Conservation (phyloP, 2,888 invertebrate species). For the Fragum sueziense region DNA sequence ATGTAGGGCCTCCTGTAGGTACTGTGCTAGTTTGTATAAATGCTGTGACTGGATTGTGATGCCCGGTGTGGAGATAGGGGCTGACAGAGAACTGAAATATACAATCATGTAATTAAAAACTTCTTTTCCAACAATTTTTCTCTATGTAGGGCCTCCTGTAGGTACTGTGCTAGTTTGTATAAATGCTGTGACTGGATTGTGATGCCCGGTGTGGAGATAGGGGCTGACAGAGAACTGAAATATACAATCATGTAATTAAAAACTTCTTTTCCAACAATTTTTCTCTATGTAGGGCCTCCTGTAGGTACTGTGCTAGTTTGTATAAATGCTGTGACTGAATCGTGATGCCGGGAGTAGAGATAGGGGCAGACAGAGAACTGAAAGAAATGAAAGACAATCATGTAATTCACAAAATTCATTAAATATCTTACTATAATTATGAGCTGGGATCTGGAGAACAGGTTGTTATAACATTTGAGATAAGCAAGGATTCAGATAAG, state of each 20-base stretch:
- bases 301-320: conserved; percentile 93
- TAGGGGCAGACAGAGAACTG: no score
- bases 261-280: conserved; percentile 93
- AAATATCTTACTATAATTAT: no score
- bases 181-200: conserved; percentile 91
- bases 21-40: no score
- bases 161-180: conserved; percentile 95
- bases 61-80: conserved; percentile 58
- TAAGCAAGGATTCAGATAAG: no score
- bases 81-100: conserved; percentile 10
- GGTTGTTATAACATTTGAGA: no score
- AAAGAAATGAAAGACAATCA: no score
- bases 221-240: conserved; percentile 17
- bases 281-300: conserved; percentile 93
- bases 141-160: conserved; percentile 91
- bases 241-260: no score
- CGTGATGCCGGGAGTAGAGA: no score
- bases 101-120: no score
- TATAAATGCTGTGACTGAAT: conserved; percentile 83
- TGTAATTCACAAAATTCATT: no score
- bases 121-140: conserved; percentile 95
- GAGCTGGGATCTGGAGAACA: no score
- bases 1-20: conserved; percentile 89
- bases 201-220: conserved; percentile 68
- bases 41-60: no score